These are phyloP conservation scores for Schizopygopsis pylzovi DNA, from an alignment of 2,797 vertebrate genomes.

Conservation along the genomic window DNA sequence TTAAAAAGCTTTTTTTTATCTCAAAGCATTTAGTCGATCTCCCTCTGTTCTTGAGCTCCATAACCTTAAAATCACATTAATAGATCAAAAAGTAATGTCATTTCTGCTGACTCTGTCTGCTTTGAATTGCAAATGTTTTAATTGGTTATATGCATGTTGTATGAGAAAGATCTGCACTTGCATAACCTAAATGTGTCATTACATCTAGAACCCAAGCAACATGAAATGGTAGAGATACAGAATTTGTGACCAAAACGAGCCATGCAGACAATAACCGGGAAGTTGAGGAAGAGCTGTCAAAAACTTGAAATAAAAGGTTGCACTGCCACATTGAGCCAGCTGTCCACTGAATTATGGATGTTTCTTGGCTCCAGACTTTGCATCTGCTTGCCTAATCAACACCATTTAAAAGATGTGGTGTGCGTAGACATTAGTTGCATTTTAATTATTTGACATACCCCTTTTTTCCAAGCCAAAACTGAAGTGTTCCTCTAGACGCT, in stretches of 20 bases:
- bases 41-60: conserved; percentile 49
- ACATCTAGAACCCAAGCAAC: conserved; percentile 24
- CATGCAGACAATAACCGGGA: conserved; percentile 22
- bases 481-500: conserved; percentile 6
- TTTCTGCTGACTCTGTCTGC: conserved; percentile 61
- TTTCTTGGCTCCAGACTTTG: conserved; percentile 55
- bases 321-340: conserved; percentile 50
- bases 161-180: conserved; percentile 37
- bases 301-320: conserved; percentile 48
- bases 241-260: conserved; percentile 17
- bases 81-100: conserved; percentile 52
- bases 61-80: conserved; percentile 60
- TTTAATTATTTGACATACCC: conserved; percentile 52
- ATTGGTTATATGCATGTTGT: conserved; percentile 4
- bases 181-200: conserved; percentile 51
- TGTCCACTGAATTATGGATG: conserved; percentile 60
- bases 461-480: conserved; percentile 23
- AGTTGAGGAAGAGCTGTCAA: conserved; percentile 39
- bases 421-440: conserved; percentile 54
- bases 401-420: conserved; percentile 49
- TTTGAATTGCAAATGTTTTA: conserved; percentile 61
- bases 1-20: conserved; percentile 52
- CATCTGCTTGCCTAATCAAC: conserved; percentile 54
- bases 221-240: conserved; percentile 26
- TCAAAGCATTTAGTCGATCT: conserved; percentile 43